Percentiles rank a stretch among this genome's conserved stretches.
Conservation (phyloP, 2,113 vertebrate species). For the Pica pica region DNA sequence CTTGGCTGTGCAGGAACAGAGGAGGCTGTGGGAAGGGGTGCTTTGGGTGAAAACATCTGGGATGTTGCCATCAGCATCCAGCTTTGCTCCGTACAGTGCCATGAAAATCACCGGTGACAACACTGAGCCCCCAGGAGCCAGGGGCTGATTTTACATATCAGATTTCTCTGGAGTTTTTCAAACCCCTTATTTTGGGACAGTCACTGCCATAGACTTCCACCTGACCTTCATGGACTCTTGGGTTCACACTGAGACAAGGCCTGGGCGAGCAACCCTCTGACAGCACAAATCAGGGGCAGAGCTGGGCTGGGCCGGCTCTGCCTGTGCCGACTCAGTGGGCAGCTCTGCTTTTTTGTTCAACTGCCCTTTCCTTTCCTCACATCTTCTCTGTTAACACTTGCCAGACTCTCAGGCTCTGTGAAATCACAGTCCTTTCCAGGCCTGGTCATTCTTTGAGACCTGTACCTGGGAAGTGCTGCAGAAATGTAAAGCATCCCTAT, state of each 20-base stretch:
- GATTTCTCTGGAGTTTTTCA: not conserved
- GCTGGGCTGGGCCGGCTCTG: not conserved
- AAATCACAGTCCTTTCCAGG: not conserved
- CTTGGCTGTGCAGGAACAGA: not conserved
- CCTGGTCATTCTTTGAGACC: not conserved
- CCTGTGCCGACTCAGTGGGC: not conserved
- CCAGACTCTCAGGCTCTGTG: not conserved
- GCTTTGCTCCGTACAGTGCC: not conserved
- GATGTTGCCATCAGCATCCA: not conserved
- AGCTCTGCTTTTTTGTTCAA: not conserved
- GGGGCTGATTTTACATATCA: not conserved
- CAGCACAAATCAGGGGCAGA: not conserved
- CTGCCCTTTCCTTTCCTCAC: not conserved
- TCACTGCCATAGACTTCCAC: not conserved
- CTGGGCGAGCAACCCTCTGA: not conserved
- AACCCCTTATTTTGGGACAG: not conserved
- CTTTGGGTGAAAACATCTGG: not conserved
- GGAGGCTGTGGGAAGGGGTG: not conserved
- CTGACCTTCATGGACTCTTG: not conserved
- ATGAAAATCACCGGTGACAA: not conserved
- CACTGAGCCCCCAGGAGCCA: not conserved
- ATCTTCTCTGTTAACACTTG: not conserved
- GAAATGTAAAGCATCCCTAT: constrained; percentile 30
- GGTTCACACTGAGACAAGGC: not conserved
- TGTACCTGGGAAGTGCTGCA: constrained; percentile 20